Evolutionary conservation across 2,797 vertebrate species (phyloP).

Genomic region (Artibeus jamaicensis): DNA sequence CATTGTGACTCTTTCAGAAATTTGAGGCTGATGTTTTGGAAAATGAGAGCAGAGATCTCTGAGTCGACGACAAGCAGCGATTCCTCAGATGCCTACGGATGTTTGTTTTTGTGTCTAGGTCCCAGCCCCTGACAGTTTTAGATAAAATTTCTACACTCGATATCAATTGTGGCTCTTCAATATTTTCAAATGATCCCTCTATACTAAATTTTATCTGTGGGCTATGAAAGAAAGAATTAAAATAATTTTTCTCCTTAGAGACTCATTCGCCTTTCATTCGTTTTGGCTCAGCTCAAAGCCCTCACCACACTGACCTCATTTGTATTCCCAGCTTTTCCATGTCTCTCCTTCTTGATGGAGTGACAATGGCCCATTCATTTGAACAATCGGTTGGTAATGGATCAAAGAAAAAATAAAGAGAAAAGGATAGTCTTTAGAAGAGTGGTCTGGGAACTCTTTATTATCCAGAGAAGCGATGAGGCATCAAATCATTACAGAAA

Average conservation of each 20-base stretch:
- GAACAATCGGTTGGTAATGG: background rate
- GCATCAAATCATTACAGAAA: background rate
- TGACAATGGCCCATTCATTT: background rate
- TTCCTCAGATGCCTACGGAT: background rate
- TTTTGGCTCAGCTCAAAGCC: background rate
- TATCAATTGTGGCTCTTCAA: background rate
- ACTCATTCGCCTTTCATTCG: background rate
- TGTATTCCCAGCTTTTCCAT: background rate
- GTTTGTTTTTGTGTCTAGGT: background rate
- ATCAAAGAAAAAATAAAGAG: background rate
- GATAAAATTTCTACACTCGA: background rate
- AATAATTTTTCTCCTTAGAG: background rate
- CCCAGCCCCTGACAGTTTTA: background rate
- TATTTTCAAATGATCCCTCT: background rate
- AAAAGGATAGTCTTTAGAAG: background rate
- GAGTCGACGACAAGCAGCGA: background rate
- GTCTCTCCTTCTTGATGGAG: background rate
- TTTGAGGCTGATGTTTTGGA: background rate
- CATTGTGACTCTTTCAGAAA: background rate
- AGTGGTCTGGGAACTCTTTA: background rate
- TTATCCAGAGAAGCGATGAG: background rate
- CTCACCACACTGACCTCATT: accelerated
- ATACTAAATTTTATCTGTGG: background rate
- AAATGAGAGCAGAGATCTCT: background rate
- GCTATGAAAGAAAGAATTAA: background rate